A percentile compares a stretch with the other conserved stretches of the same genome.
Evolutionary conservation across 2,113 vertebrate species (phyloP).

Genomic region (Malurus melanocephalus): DNA sequence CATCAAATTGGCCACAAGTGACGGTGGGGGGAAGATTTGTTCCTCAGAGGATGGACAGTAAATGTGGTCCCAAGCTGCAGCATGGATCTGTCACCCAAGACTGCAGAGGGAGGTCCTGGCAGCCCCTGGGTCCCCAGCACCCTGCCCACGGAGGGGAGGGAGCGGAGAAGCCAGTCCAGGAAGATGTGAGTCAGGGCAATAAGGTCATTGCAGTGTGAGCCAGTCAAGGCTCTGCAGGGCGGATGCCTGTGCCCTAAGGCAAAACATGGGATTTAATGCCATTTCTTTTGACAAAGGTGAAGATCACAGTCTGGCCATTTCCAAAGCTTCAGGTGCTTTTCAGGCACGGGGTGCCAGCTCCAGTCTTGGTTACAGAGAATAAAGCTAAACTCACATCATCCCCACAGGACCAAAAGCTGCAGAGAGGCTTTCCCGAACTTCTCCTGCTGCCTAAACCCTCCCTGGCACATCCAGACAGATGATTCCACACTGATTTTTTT

Average conservation of each 20-base stretch:
- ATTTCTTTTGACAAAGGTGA: neutral
- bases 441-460: neutral
- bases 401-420: fast-evolving
- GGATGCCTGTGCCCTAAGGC: neutral
- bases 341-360: neutral
- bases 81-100: neutral
- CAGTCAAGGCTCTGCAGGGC: neutral
- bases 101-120: neutral
- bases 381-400: neutral
- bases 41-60: neutral
- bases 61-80: neutral
- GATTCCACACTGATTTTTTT: neutral
- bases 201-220: constrained; percentile 18
- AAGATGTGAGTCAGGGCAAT: constrained; percentile 37
- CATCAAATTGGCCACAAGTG: neutral
- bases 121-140: neutral
- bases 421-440: neutral
- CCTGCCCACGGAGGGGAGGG: neutral
- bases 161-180: neutral
- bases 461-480: neutral
- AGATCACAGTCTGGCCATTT: neutral
- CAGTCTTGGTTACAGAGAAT: neutral
- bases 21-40: fast-evolving
- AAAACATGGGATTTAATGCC: neutral
- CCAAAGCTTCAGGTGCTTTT: neutral